Conservation (phyloP, 2,113 vertebrate species). For the Alouatta palliata region DNA sequence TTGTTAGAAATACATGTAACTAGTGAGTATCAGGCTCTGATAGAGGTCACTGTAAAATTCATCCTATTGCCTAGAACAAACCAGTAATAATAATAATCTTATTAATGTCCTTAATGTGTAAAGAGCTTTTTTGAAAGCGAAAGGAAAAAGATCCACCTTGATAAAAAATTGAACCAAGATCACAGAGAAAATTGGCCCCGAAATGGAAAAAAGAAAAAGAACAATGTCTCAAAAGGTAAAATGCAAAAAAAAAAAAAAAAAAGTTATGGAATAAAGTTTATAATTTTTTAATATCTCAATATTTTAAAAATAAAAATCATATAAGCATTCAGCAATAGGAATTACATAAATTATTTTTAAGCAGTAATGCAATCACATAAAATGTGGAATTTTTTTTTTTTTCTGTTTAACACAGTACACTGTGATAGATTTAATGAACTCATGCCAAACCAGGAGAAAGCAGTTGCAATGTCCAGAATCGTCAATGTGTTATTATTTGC, state of each 20-base stretch:
- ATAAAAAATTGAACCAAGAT: not conserved
- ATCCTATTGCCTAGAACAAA: not conserved
- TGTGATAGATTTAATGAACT: not conserved
- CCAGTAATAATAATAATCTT: not conserved
- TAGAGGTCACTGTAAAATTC: not conserved
- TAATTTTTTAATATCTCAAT: not conserved
- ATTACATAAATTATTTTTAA: not conserved
- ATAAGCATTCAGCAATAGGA: not conserved
- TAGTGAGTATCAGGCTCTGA: not conserved
- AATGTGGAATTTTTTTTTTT: too few species aligned
- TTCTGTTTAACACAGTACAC: not conserved
- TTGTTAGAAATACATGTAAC: not conserved
- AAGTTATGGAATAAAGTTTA: not conserved
- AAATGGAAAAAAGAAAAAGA: too few species aligned
- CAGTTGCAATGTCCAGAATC: not conserved
- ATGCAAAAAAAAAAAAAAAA: not conserved
- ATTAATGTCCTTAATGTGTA: not conserved
- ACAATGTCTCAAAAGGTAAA: not conserved
- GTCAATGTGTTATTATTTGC: not conserved
- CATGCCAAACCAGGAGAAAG: slow-evolving; percentile 25
- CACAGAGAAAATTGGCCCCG: too few species aligned
- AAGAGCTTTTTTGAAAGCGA: not conserved
- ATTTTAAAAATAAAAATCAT: not conserved
- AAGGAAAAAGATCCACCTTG: not conserved
- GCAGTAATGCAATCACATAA: not conserved